Evolutionary conservation across 2,888 invertebrate species (phyloP), one percentile per base, ranked within the genome.

Genomic region (Drosophila yooni): DNA sequence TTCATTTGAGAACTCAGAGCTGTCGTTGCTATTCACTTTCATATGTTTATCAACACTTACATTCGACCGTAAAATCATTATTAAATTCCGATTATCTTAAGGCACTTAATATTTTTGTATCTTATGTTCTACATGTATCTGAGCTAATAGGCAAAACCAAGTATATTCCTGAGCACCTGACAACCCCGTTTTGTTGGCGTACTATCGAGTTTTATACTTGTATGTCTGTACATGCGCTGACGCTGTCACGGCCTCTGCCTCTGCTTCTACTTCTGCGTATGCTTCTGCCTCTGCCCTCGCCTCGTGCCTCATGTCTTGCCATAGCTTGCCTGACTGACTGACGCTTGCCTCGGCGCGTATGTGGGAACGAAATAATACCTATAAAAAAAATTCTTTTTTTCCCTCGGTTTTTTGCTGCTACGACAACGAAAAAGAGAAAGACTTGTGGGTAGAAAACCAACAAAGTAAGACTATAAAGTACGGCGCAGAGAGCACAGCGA

Each of bases 371-470:
- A 91, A 90, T 90, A 89, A 88, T 89, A 86, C 85, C 88, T 88
- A 77, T 84, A 84, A 84, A 76, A 74, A 63, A 76, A 61, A 43
- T 74, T 64, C 50, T 65, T 79, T 77, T 76, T 75, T 76, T 70
- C 70, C 76, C 76, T 75, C 59, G 36, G 33, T 71, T 71, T 83
- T 83, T 66, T 76, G 62, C 80, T 73, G 70, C 78, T 70, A 72
- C 82, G 75, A 72, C 82, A 75, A 73, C 79, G 79, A 90, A 91
- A 82, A 91, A 91, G 91, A 91, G 91, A 91, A 91, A 91, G 91
- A 91, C 92, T 91, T 91, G 92, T 91, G 91, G 91, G 91, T 91
- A 90, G 90, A 88, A 88, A 91, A 87, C 83, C 88, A 91, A 88
- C 85, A 86, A 87, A 91, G 91, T 88, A 88, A 87, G 77, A 90